Percentiles rank a stretch among this genome's conserved stretches.
phyloP scores from a whole-genome alignment of 1,140 invertebrate genomes.

The Sinonovacula constricta region DNA sequence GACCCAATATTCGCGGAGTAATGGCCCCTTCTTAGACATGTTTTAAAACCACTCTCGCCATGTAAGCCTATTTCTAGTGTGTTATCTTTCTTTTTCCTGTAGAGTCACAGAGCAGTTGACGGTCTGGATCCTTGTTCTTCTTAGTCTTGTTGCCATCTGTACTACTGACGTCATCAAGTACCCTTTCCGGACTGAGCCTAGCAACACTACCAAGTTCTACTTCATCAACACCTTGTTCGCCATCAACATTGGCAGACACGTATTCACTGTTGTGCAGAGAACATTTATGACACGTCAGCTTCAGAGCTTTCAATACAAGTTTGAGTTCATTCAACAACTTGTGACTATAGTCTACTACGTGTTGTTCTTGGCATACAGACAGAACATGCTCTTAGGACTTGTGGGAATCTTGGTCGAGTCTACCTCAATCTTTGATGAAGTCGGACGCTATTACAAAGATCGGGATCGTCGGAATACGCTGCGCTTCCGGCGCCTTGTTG shows the following conservation, averaged over 20 bases:
- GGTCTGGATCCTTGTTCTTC: slow-evolving; percentile 33
- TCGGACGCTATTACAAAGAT: slow-evolving; percentile 37
- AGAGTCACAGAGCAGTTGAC: slow-evolving; percentile 57
- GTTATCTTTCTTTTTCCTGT: slow-evolving; percentile 43
- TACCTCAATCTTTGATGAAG: slow-evolving; percentile 53
- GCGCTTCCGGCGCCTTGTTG: slow-evolving; percentile 44
- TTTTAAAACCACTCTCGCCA: too few species aligned
- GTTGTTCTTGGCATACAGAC: slow-evolving; percentile 52
- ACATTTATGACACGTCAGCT: slow-evolving; percentile 6
- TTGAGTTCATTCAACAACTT: slow-evolving; percentile 52
- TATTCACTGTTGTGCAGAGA: slow-evolving; percentile 48
- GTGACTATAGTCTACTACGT: slow-evolving; percentile 53
- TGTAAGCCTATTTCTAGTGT: too few species aligned
- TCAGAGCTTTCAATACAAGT: slow-evolving; percentile 28
- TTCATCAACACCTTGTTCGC: slow-evolving; percentile 45
- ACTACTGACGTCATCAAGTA: slow-evolving; percentile 45
- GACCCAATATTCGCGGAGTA: too few species aligned
- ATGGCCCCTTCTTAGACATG: too few species aligned
- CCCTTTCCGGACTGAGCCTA: slow-evolving; percentile 43
- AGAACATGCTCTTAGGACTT: slow-evolving; percentile 54
- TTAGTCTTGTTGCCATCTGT: slow-evolving; percentile 39
- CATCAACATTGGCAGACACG: slow-evolving; percentile 56
- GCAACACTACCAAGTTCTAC: background rate
- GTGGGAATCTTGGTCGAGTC: slow-evolving; percentile 56
- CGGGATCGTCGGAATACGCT: slow-evolving; percentile 11